Conservation (phyloP, 1,140 invertebrate species). For the Zophobas atratus region DNA sequence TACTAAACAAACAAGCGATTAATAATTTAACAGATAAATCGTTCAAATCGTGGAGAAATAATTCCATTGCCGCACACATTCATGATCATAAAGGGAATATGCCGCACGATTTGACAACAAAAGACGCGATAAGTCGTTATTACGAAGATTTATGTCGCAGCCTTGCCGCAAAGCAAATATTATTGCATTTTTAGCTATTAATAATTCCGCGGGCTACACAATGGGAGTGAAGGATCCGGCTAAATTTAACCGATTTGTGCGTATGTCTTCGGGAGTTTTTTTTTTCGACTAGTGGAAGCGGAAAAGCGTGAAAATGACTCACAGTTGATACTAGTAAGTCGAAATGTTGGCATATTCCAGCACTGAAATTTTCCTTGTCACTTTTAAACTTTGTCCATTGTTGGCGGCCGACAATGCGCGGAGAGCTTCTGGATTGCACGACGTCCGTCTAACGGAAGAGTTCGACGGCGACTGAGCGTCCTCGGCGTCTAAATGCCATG, state of each 20-base stretch:
- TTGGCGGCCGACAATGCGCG: slow-evolving; percentile 13
- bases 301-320: not conserved
- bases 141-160: slow-evolving; percentile 6
- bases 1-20: no score
- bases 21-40: not conserved
- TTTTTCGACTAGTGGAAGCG: not conserved
- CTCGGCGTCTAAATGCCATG: slow-evolving; percentile 25
- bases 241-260: slow-evolving; percentile 10
- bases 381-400: slow-evolving; percentile 30
- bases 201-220: slow-evolving; percentile 1
- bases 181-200: slow-evolving; percentile 17
- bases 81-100: not conserved
- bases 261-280: not conserved
- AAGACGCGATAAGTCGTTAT: slow-evolving; percentile 7
- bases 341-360: slow-evolving; percentile 18
- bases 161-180: slow-evolving; percentile 10
- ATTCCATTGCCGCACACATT: not conserved
- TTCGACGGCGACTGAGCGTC: slow-evolving; percentile 36
- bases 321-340: slow-evolving; percentile 12
- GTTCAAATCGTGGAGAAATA: not conserved
- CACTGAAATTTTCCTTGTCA: not conserved
- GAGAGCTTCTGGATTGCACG: not conserved
- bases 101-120: slow-evolving; percentile 3
- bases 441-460: slow-evolving; percentile 23
- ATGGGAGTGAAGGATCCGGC: not conserved